phyloP scores from a whole-genome alignment of 2,888 invertebrate genomes.

The Hyppa rectilinea region DNA sequence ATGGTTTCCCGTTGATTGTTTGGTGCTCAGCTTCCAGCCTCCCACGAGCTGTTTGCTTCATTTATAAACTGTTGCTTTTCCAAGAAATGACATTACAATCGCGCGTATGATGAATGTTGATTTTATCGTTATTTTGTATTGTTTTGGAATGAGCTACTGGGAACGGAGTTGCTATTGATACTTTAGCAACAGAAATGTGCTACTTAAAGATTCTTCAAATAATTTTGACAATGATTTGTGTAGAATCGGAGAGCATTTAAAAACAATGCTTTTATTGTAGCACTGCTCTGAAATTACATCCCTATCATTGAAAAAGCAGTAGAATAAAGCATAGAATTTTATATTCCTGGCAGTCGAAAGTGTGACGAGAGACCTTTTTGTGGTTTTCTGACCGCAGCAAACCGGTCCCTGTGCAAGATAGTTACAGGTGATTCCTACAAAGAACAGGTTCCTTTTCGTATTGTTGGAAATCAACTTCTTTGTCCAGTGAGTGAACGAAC shows the following conservation, averaged over 20 bases:
- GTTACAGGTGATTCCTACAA: conserved; percentile 84
- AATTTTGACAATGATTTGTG: neutral
- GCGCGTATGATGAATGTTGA: conserved; percentile 65
- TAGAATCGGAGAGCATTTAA: conserved; percentile 9
- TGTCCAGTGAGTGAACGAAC: conserved; percentile 70
- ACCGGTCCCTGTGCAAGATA: conserved; percentile 81
- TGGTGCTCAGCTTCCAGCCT: conserved; percentile 70
- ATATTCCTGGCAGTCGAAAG: conserved; percentile 71
- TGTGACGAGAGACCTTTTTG: conserved; percentile 79
- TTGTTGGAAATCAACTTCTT: conserved; percentile 77
- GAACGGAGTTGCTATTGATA: conserved; percentile 51
- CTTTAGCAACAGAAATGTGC: conserved; percentile 1
- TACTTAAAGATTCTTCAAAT: neutral
- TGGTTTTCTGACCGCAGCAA: conserved; percentile 81
- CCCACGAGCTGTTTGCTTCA: conserved; percentile 73
- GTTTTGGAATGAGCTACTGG: conserved; percentile 42
- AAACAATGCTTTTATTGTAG: conserved; percentile 16
- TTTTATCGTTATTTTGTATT: conserved; percentile 68
- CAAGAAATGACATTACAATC: conserved; percentile 70
- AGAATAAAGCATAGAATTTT: conserved; percentile 48
- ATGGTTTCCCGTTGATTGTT: conserved; percentile 72
- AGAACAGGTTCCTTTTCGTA: conserved; percentile 81
- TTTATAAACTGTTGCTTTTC: conserved; percentile 74
- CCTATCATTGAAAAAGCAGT: conserved; percentile 25
- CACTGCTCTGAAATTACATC: conserved; percentile 22